These are phyloP conservation scores for Papilio polyxenes DNA, from an alignment of 1,140 invertebrate species.

Conservation along the genomic window DNA sequence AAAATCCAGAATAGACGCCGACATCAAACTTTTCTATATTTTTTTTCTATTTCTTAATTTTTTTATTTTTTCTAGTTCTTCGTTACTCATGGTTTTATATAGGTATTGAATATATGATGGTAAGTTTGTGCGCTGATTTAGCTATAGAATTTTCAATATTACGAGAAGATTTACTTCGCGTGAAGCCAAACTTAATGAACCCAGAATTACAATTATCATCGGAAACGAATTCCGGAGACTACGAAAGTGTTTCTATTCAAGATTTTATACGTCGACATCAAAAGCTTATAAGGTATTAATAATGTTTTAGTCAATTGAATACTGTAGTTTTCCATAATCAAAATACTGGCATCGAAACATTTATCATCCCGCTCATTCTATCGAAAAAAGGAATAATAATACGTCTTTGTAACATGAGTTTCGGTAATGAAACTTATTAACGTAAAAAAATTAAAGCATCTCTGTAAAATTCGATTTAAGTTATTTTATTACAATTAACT, in stretches of 20 bases:
- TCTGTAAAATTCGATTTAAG: too few relatives aligned
- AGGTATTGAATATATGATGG: constrained; percentile 51
- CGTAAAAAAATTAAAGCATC: too few relatives aligned
- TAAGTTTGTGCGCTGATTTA: constrained; percentile 50
- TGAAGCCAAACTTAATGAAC: constrained; percentile 32
- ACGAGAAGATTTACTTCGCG: constrained; percentile 48
- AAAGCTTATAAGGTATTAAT: constrained; percentile 45
- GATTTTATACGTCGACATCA: constrained; percentile 46
- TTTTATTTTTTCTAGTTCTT: constrained; percentile 47
- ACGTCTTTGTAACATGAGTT: too few relatives aligned
- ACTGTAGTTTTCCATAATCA: background rate
- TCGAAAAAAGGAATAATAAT: too few relatives aligned
- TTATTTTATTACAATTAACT: background rate
- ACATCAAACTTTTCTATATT: too few relatives aligned
- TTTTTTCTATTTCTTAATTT: too few relatives aligned
- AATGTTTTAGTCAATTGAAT: background rate
- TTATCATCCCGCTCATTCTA: background rate
- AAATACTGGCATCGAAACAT: background rate
- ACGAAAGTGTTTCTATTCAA: constrained; percentile 38
- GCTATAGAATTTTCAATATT: constrained; percentile 52
- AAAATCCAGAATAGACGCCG: too few relatives aligned
- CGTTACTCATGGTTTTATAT: constrained; percentile 47
- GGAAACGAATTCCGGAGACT: constrained; percentile 23
- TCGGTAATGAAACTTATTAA: background rate
- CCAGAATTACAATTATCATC: background rate